Evolutionary conservation across 2,888 invertebrate species (phyloP), one percentile per base, ranked within the genome.

Genomic region (Brenthis daphne): DNA sequence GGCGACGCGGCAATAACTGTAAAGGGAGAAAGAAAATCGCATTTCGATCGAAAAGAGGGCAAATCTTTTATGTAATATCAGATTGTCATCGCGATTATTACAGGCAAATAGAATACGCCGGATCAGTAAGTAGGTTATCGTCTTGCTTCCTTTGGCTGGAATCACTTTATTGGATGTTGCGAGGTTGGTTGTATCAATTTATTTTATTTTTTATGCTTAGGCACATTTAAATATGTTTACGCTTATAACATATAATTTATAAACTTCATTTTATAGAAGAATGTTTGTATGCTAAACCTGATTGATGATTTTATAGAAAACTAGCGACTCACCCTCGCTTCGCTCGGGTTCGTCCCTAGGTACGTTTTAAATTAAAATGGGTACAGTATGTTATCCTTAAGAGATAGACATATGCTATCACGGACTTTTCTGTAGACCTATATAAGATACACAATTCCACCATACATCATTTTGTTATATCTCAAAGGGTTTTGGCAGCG

Each of bases 81-180:
- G 91, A 92, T 92, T 91, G 92, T 92, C 92, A 92, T 92, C 90
- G 92, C 90, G 91, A 92, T 92, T 92, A 92, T 92, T 92, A 92
- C 89, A 91, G 90, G 90, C 89, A 92, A 92, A 92, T 92, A 92
- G 92, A 92, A 92, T 91, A 91, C 90, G 88, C 85, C 85, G 88
- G 89, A 89, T 90, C 92, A 86, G 88, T 92, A 92, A 92, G 89
- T 90, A 88, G 92, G 92, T 92, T 92, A 92, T 91, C 90, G 86
- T 79, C 87, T 85, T 86, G 87, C 90, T 90, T 91, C 92, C 89
- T 87, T 87, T 87, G 86, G 85, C 82, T 81, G 84, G 83, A 88
- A 89, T 88, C 85, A 86, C 84, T 90, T 91, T 90, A 91, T 91
- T 89, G 89, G 82, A 88, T 89, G 89, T 86, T 82, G 84, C 83